Evolutionary conservation across 2,888 invertebrate species (phyloP).

Genomic region (Cephus rjabovi): DNA sequence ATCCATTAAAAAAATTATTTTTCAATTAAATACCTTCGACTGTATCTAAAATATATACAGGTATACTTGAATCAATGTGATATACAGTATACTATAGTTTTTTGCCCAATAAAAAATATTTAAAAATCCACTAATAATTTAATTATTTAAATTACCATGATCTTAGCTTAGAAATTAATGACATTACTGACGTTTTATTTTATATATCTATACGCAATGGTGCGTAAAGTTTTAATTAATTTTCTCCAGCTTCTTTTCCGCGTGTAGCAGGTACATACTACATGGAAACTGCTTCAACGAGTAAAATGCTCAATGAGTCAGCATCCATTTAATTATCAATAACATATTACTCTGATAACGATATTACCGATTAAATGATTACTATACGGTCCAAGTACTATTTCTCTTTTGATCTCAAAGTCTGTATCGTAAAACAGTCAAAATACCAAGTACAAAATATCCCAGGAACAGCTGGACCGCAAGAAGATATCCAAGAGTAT

Average conservation of each 20-base stretch:
- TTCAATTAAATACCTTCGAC: neutral
- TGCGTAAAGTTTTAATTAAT: neutral
- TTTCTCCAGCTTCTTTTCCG: neutral
- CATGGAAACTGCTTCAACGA: neutral
- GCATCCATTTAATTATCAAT: neutral
- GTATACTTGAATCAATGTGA: neutral
- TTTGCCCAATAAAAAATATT: neutral
- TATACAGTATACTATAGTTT: neutral
- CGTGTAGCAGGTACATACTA: neutral
- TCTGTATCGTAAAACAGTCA: neutral
- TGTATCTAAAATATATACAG: neutral
- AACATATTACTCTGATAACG: neutral
- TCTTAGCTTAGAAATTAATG: neutral
- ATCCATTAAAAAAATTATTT: neutral
- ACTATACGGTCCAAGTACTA: neutral
- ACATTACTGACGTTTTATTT: neutral
- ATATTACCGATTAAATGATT: neutral
- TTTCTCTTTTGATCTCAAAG: neutral
- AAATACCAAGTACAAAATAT: conserved; percentile 12
- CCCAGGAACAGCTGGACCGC: conserved; percentile 39
- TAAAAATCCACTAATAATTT: neutral
- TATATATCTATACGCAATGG: neutral
- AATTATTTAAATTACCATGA: neutral
- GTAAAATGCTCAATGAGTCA: neutral
- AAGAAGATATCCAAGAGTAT: conserved; percentile 35